A percentile compares a stretch with the other conserved stretches of the same genome.
Evolutionary conservation across 2,797 vertebrate species (phyloP).

Genomic region (Varecia variegata): DNA sequence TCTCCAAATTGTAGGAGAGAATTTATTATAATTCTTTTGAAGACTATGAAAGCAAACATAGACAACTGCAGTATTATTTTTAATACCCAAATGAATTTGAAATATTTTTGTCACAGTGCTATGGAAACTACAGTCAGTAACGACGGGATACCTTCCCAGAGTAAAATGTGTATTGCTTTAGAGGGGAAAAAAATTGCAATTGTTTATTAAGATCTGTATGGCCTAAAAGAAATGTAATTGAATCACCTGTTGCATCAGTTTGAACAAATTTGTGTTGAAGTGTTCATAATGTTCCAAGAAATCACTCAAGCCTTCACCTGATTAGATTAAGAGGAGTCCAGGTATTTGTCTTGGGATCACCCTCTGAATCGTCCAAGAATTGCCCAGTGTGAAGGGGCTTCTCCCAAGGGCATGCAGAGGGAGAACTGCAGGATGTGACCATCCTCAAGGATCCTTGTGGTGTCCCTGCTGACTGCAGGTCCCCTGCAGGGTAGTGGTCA

Average conservation of each 20-base stretch:
- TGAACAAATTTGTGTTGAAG: slow-evolving; percentile 18
- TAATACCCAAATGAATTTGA: slow-evolving; percentile 47
- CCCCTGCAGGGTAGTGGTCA: background rate
- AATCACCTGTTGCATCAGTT: background rate
- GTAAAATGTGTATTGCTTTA: background rate
- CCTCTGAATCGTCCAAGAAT: background rate
- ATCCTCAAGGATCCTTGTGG: background rate
- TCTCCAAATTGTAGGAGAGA: slow-evolving; percentile 48
- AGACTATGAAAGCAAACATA: slow-evolving; percentile 58
- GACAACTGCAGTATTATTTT: slow-evolving; percentile 66
- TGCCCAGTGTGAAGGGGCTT: background rate
- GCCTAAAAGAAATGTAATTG: background rate
- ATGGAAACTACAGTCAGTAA: slow-evolving; percentile 47
- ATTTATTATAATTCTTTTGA: slow-evolving; percentile 64
- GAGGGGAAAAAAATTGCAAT: background rate
- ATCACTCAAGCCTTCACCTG: background rate
- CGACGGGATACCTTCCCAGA: background rate
- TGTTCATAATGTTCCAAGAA: background rate
- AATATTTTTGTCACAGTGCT: slow-evolving; percentile 51
- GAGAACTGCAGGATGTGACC: background rate
- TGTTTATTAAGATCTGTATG: background rate
- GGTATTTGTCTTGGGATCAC: background rate
- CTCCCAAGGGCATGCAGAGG: background rate
- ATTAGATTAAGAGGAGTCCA: background rate
- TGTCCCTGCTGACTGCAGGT: background rate